Base-by-base conservation (phyloP, 2,113 vertebrate genomes). In the Chaenocephalus aceratus region DNA sequence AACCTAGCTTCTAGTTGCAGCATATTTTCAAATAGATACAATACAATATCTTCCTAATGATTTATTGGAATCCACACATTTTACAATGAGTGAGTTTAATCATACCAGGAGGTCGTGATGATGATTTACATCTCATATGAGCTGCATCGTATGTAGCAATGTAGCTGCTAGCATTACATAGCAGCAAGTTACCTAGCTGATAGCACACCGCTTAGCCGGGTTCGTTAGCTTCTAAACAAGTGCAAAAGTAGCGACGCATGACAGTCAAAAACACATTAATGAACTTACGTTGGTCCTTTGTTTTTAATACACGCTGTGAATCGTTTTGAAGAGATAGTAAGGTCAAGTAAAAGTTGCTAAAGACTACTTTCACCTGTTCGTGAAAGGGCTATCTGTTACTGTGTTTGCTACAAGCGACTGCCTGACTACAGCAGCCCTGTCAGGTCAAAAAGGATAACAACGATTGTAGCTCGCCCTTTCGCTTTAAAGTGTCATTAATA, bases 301-400 rank as follows among this genome's bases (percentile, higher is more conserved):
- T 60, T 18, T 44, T 66, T 5, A 15, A n/a, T 12, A 23, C 45
- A n/a, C 11, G 5, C 5, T 7, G 14, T 34, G 48, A 9, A 7
- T 44, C 26, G 16, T 58, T 75, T 15, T 26, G 48, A 48, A 66
- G 52, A 68, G 15, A 8, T 21, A 46, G 10, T 51, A 23, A 10
- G 70, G 13, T 41, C 26, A 18, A n/a, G 36, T 44, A 77, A 86
- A 86, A 88, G 76, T 87, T 69, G 3, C 41, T 12, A 18, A 30
- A 79, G 64, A 81, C 30, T 46, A 90, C 78, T 91, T 93, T 86
- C 69, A 92, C 87, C 86, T 93, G 86, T 83, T 83, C 69, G 61
- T 6, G 15, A 54, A 80, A 56, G 57, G 44, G 52, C 71, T 52
- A 52, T 61, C 3, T 15, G 18, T 23, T 67, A 56, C 26, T 44